phyloP scores from a whole-genome alignment of 2,113 vertebrate genomes.

The Rhabdornis inornatus region DNA sequence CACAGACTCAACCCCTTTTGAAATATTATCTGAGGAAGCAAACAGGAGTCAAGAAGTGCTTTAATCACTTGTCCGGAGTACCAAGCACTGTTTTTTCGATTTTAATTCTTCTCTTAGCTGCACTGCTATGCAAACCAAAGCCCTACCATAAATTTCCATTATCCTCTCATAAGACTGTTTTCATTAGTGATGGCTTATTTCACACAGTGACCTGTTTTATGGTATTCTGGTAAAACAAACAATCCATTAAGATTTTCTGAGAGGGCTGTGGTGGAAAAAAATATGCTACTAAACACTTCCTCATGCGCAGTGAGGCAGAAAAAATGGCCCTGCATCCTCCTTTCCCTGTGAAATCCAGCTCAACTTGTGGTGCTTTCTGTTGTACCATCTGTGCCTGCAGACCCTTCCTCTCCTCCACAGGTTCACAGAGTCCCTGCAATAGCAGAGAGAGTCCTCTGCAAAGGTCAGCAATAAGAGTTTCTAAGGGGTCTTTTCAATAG shows the following conservation, averaged over 20 bases:
- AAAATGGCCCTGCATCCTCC: not conserved
- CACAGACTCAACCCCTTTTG: not conserved
- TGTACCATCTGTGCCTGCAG: fast-evolving
- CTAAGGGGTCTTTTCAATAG: not conserved
- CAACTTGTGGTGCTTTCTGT: not conserved
- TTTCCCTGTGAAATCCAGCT: not conserved
- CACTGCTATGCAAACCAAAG: not conserved
- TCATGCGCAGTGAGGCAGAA: not conserved
- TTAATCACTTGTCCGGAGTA: not conserved
- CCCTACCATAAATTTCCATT: not conserved
- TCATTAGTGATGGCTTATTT: constrained; percentile 14
- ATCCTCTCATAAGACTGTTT: not conserved
- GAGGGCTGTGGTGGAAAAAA: not conserved
- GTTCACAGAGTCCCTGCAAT: not conserved
- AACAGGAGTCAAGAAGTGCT: not conserved
- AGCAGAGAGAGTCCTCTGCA: not conserved
- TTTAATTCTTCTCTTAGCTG: not conserved
- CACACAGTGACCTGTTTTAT: not conserved
- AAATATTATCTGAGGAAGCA: not conserved
- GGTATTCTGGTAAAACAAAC: not conserved
- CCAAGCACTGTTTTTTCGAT: not conserved
- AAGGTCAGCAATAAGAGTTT: not conserved
- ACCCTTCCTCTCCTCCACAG: not conserved
- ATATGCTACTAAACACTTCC: not conserved
- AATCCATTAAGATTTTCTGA: not conserved